A percentile compares a stretch with the other conserved stretches of the same genome.
Conservation (phyloP, 2,113 vertebrate genomes). For the Sphaerodactylus townsendi region DNA sequence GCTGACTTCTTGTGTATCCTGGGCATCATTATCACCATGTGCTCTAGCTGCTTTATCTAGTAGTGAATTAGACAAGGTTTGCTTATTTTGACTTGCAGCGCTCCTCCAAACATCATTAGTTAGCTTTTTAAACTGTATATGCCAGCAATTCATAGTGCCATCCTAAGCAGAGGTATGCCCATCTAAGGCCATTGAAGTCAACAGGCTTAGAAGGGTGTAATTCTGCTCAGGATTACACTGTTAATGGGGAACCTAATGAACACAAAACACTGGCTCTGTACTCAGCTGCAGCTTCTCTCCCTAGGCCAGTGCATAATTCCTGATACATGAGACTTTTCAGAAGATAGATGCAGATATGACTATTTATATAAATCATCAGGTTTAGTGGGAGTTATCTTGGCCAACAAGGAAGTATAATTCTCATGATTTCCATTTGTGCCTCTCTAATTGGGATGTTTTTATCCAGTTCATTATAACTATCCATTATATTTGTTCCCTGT, state of each 20-base stretch:
- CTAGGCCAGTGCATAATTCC: not conserved
- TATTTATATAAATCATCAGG: not conserved
- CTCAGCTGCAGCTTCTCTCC: not conserved
- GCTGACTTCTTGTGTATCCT: not conserved
- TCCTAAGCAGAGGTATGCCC: too few relatives aligned
- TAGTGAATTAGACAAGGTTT: not conserved
- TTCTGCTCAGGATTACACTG: too few relatives aligned
- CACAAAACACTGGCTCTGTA: not conserved
- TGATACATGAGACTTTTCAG: too few relatives aligned
- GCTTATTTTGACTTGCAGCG: not conserved
- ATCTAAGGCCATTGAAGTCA: too few relatives aligned
- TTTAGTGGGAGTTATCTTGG: not conserved
- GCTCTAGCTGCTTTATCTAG: too few relatives aligned
- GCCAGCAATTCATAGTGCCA: not conserved
- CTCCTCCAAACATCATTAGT: not conserved
- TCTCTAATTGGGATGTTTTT: constrained; percentile 40
- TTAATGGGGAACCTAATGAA: too few relatives aligned
- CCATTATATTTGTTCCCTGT: constrained; percentile 48
- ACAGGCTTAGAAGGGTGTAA: too few relatives aligned
- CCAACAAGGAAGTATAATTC: not conserved
- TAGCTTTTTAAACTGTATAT: not conserved
- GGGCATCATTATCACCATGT: not conserved
- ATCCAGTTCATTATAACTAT: constrained; percentile 48
- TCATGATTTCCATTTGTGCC: not conserved
- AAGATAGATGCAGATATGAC: not conserved